Evolutionary conservation across 1,140 invertebrate genomes (phyloP).

Genomic region (Phocides pigmalion): DNA sequence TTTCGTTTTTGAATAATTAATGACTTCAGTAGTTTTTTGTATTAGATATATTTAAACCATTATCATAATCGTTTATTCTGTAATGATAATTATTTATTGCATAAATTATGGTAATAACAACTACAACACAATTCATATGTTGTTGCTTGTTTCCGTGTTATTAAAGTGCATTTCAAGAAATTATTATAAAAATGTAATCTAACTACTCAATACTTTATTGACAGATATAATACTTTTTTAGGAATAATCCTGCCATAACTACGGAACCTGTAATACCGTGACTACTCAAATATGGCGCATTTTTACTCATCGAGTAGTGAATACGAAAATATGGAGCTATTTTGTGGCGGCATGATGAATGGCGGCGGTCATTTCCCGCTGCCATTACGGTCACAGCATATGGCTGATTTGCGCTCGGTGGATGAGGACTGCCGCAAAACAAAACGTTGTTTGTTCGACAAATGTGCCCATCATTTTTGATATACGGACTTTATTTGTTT

Average conservation of each 20-base stretch:
- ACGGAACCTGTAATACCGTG: constrained; percentile 1
- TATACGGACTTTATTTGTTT: not conserved
- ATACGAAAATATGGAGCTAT: constrained; percentile 60
- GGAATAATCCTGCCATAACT: not conserved
- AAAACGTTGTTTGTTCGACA: constrained; percentile 59
- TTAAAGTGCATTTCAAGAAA: no score
- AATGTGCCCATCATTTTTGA: constrained; percentile 12
- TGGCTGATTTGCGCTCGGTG: constrained; percentile 57
- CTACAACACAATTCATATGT: no score
- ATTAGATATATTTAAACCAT: no score
- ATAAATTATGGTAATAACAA: no score
- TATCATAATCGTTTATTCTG: no score
- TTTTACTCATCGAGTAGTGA: constrained; percentile 33
- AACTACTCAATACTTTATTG: no score
- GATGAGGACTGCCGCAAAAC: constrained; percentile 41
- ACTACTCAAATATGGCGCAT: not conserved
- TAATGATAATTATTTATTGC: no score
- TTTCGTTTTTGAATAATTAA: no score
- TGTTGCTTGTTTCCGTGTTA: no score
- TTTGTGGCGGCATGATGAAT: constrained; percentile 64
- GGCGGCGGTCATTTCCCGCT: constrained; percentile 62
- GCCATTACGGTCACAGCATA: constrained; percentile 63
- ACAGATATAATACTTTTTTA: no score
- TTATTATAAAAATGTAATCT: no score
- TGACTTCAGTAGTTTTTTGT: no score